A percentile compares a stretch with the other conserved stretches of the same genome.
Evolutionary conservation across 1,140 invertebrate species (phyloP).

Genomic region (Phthorimaea operculella): DNA sequence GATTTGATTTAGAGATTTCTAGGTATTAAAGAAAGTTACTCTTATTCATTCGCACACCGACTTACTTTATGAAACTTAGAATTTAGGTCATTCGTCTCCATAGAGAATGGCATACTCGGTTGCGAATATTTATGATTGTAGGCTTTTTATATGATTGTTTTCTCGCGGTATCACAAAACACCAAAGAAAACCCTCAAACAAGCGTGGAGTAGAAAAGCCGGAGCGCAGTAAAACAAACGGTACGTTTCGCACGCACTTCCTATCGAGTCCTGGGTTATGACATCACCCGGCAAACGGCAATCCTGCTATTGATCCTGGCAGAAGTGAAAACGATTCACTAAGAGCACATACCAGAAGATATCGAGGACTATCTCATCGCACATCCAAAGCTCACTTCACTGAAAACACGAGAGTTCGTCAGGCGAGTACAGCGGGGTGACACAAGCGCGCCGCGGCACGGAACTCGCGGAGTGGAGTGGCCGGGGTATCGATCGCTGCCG

Average conservation of each 20-base stretch:
- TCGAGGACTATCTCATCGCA: constrained; percentile 50
- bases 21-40: too few relatives aligned
- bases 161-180: neutral
- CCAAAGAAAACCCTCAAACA: neutral
- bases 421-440: constrained; percentile 9
- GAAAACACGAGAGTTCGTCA: constrained; percentile 24
- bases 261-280: constrained; percentile 17
- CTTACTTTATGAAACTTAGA: too few relatives aligned
- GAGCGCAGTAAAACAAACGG: neutral
- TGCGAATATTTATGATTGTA: too few relatives aligned
- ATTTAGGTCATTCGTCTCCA: too few relatives aligned
- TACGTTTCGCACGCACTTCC: neutral
- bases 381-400: constrained; percentile 41
- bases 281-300: constrained; percentile 27
- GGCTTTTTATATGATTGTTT: too few relatives aligned
- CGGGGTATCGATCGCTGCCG: constrained; percentile 56
- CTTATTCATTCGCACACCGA: too few relatives aligned
- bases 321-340: neutral
- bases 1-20: too few relatives aligned
- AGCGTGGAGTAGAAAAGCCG: neutral
- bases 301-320: constrained; percentile 39
- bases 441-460: constrained; percentile 42
- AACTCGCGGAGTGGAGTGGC: constrained; percentile 31
- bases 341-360: constrained; percentile 33
- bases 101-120: too few relatives aligned